Conservation (phyloP, 2,113 vertebrate species). For the Silurus glanis region DNA sequence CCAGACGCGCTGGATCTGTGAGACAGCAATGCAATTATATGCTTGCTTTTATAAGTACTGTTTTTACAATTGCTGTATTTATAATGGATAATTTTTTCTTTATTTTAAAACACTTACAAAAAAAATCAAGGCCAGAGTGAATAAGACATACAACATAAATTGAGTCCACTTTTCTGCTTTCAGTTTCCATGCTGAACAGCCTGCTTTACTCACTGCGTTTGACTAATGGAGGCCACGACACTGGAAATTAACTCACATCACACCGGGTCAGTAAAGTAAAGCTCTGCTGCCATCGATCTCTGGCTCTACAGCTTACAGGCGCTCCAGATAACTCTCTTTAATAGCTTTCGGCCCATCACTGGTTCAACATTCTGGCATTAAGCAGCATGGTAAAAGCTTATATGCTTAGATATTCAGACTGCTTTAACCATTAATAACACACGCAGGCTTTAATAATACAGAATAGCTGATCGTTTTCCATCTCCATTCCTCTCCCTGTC, state of each 20-base stretch:
- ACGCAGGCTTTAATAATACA: constrained; percentile 35
- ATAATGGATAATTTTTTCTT: not conserved
- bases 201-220: constrained; percentile 26
- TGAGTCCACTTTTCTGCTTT: not conserved
- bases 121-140: not conserved
- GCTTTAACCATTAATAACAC: constrained; percentile 51
- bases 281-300: constrained; percentile 29
- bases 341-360: constrained; percentile 36
- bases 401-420: constrained; percentile 25
- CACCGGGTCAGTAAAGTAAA: constrained; percentile 23
- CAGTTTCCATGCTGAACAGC: too few species aligned
- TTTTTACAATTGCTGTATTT: not conserved
- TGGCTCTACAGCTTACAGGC: constrained; percentile 18
- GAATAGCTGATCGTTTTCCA: constrained; percentile 27
- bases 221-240: constrained; percentile 39
- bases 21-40: too few species aligned
- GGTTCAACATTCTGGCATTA: constrained; percentile 42
- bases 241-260: constrained; percentile 41
- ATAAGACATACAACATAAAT: not conserved
- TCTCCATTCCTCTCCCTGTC: not conserved
- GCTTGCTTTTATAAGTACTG: not conserved
- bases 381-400: constrained; percentile 41
- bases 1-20: not conserved
- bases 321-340: constrained; percentile 28
- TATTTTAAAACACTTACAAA: not conserved